Conservation (phyloP, 30 jellyfish, hydroid and myxozoan species). For the Hydractinia symbiolongicarpus region DNA sequence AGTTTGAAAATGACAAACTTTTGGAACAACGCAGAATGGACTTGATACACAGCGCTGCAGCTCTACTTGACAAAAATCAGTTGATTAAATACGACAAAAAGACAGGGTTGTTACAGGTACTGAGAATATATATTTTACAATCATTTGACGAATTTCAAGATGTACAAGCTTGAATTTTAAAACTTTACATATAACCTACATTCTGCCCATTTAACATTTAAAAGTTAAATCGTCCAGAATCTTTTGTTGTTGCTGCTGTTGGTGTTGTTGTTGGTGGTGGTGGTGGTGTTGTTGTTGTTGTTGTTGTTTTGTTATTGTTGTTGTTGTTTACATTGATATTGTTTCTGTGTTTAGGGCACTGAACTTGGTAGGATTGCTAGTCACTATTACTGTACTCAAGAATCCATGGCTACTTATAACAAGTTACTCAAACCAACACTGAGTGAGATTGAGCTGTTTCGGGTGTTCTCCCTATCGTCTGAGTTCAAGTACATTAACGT, state of each 20-base stretch:
- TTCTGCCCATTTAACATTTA: neutral
- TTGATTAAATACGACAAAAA: constrained; percentile 83
- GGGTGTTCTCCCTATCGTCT: constrained; percentile 89
- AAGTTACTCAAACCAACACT: constrained; percentile 80
- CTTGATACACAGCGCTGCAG: constrained; percentile 95
- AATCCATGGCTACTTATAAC: constrained; percentile 95
- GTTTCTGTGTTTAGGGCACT: constrained; percentile 48
- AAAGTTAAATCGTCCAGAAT: no score
- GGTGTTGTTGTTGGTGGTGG: neutral
- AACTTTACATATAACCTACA: neutral
- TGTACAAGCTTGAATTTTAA: neutral
- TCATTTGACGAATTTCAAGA: neutral
- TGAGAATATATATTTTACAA: neutral
- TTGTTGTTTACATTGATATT: neutral
- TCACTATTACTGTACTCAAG: constrained; percentile 95
- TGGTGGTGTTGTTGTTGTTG: neutral
- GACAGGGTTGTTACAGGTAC: constrained; percentile 88
- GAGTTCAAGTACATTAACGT: constrained; percentile 93
- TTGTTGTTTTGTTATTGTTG: neutral
- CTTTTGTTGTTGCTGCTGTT: no score
- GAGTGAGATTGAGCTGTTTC: constrained; percentile 90
- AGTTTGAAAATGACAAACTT: constrained; percentile 59
- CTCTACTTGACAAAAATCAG: constrained; percentile 82
- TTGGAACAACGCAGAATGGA: constrained; percentile 93
- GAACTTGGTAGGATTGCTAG: constrained; percentile 98